Conservation (phyloP, 2,113 vertebrate genomes). For the Mystacornis crossleyi region DNA sequence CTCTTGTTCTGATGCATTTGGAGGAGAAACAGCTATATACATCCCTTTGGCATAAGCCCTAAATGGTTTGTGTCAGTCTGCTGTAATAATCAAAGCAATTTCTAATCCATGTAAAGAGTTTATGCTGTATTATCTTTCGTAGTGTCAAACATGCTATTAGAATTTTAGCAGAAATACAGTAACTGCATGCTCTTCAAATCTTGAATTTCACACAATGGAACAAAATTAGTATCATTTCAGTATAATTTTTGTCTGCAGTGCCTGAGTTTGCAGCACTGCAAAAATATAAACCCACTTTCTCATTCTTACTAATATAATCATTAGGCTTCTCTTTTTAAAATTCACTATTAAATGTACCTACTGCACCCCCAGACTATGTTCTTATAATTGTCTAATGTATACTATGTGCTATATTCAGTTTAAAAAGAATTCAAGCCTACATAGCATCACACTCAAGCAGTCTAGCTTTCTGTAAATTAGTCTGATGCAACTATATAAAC, state of each 20-base stretch:
- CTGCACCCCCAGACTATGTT: background rate
- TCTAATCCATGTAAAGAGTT: background rate
- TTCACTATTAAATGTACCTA: background rate
- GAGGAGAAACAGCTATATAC: background rate
- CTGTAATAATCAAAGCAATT: background rate
- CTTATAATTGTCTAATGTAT: background rate
- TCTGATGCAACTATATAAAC: background rate
- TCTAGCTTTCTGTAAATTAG: background rate
- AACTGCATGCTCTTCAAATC: background rate
- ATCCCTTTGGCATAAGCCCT: background rate
- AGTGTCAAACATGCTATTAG: background rate
- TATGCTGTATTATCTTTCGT: background rate
- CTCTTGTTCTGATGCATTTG: background rate
- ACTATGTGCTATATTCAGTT: background rate
- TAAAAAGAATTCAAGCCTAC: background rate
- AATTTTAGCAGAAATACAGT: background rate
- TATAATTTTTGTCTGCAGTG: background rate
- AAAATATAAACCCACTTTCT: background rate
- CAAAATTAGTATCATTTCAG: background rate
- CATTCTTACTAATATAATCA: background rate
- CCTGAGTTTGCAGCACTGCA: background rate
- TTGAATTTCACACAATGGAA: background rate
- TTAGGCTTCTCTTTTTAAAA: background rate
- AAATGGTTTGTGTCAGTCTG: background rate
- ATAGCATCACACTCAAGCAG: background rate